phyloP scores from a whole-genome alignment of 2,797 vertebrate genomes.

The Halcyon badia region DNA sequence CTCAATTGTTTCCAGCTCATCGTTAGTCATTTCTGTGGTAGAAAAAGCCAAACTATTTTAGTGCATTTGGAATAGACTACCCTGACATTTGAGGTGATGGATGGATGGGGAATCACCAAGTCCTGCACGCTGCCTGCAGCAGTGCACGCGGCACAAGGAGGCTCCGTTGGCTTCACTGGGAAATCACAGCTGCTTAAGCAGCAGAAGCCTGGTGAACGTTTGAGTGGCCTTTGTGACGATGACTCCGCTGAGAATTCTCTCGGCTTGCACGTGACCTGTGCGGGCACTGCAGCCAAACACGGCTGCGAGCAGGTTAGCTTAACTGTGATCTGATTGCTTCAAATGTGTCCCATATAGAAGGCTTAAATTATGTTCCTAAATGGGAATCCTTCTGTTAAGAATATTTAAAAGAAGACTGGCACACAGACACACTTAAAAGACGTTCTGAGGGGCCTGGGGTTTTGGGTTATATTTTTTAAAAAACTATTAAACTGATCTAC shows the following conservation, averaged over 20 bases:
- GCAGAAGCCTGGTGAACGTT: background rate
- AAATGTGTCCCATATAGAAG: background rate
- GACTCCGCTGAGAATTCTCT: background rate
- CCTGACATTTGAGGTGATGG: background rate
- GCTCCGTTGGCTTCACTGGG: background rate
- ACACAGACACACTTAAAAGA: background rate
- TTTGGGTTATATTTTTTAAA: background rate
- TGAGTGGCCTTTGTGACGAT: background rate
- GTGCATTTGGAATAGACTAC: accelerated
- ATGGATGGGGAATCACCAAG: too few relatives aligned
- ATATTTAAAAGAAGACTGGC: background rate
- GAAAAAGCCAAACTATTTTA: background rate
- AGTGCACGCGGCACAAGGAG: accelerated
- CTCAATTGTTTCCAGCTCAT: background rate
- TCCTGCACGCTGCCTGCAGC: background rate
- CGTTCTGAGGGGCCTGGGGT: background rate
- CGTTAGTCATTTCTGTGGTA: background rate
- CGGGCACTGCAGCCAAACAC: background rate
- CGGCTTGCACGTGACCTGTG: background rate
- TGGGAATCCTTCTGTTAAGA: background rate
- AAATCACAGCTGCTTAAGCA: background rate
- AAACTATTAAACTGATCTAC: background rate
- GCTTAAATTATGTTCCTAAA: background rate
- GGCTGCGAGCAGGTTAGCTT: accelerated
- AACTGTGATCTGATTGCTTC: background rate